phyloP scores from a whole-genome alignment of 2,113 vertebrate species.

The Calonectris borealis region DNA sequence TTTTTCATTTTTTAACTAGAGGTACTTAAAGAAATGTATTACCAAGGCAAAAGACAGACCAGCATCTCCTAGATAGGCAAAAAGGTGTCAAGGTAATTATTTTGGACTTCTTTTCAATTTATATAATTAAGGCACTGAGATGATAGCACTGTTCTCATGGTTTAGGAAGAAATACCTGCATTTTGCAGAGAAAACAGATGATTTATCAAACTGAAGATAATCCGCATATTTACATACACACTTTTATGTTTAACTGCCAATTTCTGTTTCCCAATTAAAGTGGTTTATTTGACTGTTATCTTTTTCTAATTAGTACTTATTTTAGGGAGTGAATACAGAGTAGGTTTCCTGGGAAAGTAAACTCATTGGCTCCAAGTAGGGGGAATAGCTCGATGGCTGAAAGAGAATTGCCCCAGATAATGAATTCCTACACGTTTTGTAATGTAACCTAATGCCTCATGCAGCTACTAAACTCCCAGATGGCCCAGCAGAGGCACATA shows the following conservation, averaged over 20 bases:
- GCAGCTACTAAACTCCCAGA: conserved; percentile 41
- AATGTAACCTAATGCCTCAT: conserved; percentile 40
- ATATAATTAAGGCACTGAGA: background rate
- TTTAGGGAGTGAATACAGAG: conserved; percentile 43
- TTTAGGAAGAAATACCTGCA: conserved; percentile 53
- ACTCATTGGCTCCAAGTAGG: conserved; percentile 14
- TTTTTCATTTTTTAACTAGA: background rate
- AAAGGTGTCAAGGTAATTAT: background rate
- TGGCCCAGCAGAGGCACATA: conserved; percentile 24
- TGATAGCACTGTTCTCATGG: background rate
- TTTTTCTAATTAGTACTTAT: conserved; percentile 64
- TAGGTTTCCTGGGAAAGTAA: conserved; percentile 38
- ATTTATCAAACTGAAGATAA: conserved; percentile 67
- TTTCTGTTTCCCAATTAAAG: conserved; percentile 64
- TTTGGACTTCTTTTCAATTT: conserved; percentile 6
- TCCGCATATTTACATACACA: conserved; percentile 62
- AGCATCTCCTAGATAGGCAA: background rate
- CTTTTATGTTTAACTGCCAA: conserved; percentile 64
- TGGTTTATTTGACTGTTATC: conserved; percentile 66
- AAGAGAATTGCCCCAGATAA: conserved; percentile 51
- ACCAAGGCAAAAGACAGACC: background rate
- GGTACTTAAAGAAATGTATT: background rate
- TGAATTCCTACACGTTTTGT: conserved; percentile 22
- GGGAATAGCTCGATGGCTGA: background rate
- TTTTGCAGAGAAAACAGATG: conserved; percentile 48